Conservation (phyloP, 2,113 vertebrate species). For the Oreochromis spilurus region DNA sequence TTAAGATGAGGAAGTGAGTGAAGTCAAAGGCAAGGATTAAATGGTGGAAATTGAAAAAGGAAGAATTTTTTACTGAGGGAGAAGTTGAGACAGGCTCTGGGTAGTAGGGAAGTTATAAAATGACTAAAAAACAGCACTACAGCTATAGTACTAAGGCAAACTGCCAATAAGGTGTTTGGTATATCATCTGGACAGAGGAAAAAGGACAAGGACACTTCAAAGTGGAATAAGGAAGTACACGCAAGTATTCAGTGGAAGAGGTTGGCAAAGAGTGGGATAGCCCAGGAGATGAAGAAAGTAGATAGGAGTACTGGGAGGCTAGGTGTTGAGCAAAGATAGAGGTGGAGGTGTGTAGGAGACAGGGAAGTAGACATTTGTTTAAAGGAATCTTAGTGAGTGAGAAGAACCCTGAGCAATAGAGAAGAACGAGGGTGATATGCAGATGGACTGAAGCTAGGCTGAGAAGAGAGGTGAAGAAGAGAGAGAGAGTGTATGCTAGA, state of each 20-base stretch:
- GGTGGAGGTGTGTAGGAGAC: background rate
- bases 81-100: background rate
- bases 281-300: background rate
- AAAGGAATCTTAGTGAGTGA: background rate
- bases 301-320: background rate
- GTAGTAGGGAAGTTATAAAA: background rate
- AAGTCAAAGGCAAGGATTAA: background rate
- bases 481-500: background rate
- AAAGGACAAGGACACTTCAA: background rate
- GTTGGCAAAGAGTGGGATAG: background rate
- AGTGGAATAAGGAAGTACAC: background rate
- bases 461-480: background rate
- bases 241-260: background rate
- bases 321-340: background rate
- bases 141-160: background rate
- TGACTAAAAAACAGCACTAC: background rate
- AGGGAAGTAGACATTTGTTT: background rate
- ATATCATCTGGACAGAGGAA: background rate
- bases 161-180: background rate
- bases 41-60: background rate
- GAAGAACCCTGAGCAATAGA: background rate
- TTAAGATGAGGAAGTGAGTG: background rate
- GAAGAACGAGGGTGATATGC: background rate
- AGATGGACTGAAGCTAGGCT: background rate
- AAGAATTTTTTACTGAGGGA: background rate